Evolutionary conservation across 2,113 vertebrate genomes (phyloP).

Genomic region (Rhynchopsitta pachyrhyncha): DNA sequence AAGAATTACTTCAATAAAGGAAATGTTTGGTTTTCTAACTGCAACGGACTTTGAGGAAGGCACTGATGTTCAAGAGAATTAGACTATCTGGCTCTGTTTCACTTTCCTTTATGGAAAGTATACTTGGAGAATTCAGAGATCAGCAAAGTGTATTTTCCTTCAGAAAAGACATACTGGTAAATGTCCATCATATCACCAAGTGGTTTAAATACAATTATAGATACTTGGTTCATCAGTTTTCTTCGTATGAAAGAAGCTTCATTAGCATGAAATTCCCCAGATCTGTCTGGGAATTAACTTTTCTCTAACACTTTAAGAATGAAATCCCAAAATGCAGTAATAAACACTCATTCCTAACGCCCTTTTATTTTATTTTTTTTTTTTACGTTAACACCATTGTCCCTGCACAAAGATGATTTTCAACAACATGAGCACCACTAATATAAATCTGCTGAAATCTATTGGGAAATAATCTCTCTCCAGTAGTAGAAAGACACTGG

Average conservation of each 20-base stretch:
- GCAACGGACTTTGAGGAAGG: neutral
- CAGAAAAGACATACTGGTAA: neutral
- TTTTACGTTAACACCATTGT: rapidly evolving
- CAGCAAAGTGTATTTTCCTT: neutral
- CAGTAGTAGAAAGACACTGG: neutral
- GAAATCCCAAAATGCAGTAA: neutral
- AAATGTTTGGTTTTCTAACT: neutral
- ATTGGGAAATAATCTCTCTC: neutral
- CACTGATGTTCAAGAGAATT: neutral
- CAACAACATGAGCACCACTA: neutral
- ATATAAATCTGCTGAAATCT: neutral
- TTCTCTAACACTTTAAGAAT: neutral
- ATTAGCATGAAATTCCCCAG: neutral
- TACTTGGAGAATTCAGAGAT: neutral
- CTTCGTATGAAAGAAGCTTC: neutral
- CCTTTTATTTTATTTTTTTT: too few relatives aligned
- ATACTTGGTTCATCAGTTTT: neutral
- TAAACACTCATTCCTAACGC: neutral
- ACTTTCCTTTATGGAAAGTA: neutral
- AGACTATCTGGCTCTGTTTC: neutral
- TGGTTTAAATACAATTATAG: neutral
- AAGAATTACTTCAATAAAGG: neutral
- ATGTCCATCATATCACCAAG: neutral
- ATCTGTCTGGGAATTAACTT: neutral
- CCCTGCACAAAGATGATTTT: neutral